phyloP scores from a whole-genome alignment of 2,113 vertebrate genomes.

The Haemorhous mexicanus region DNA sequence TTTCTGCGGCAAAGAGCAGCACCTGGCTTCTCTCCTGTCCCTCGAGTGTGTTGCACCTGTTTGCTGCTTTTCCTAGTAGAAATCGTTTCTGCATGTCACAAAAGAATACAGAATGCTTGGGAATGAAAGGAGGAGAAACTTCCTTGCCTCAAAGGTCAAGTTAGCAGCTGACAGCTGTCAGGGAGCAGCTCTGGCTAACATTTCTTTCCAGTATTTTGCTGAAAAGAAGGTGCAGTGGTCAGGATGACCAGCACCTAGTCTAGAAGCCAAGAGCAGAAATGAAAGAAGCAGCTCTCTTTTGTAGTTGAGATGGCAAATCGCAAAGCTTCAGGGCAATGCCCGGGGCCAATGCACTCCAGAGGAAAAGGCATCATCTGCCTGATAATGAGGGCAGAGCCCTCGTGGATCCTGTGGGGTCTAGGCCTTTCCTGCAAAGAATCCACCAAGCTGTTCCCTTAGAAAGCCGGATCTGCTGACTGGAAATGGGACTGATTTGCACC shows the following conservation, averaged over 20 bases:
- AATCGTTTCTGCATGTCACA: accelerated
- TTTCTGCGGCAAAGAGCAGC: neutral
- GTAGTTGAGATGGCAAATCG: no score
- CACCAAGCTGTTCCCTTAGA: neutral
- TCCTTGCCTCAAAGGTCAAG: neutral
- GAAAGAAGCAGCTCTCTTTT: neutral
- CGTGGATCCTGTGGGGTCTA: neutral
- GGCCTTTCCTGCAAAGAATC: neutral
- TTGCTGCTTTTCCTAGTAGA: neutral
- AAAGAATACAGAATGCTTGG: accelerated
- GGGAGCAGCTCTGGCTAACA: neutral
- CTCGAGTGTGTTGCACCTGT: neutral
- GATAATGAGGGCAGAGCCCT: neutral
- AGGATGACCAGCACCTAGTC: neutral
- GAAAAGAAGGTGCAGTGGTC: neutral
- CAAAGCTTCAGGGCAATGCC: neutral
- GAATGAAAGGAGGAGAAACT: neutral
- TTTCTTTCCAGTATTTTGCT: neutral
- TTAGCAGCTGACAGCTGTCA: neutral
- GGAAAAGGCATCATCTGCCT: neutral
- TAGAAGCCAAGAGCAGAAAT: neutral
- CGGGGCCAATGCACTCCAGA: neutral
- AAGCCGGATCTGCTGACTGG: neutral
- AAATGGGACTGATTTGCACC: no score
- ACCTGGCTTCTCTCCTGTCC: neutral